phyloP scores from a whole-genome alignment of 2,113 vertebrate genomes.

The Triplophysa dalaica region DNA sequence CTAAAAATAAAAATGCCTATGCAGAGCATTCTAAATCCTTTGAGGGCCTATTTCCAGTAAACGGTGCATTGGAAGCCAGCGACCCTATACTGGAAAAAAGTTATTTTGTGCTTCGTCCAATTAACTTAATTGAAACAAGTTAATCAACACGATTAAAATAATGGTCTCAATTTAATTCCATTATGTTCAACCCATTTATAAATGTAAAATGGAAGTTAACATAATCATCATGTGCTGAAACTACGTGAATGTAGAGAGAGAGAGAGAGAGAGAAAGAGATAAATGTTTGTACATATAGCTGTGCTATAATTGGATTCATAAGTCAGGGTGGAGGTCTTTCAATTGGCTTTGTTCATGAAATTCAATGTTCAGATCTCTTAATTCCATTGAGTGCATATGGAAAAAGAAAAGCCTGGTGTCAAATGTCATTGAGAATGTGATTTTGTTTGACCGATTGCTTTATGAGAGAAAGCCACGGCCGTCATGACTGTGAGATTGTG shows the following conservation, averaged over 20 bases:
- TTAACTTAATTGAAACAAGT: too few relatives aligned
- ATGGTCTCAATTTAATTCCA: too few relatives aligned
- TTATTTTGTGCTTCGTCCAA: too few relatives aligned
- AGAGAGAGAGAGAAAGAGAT: background rate
- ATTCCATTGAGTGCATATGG: constrained; percentile 63
- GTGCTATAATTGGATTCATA: constrained; percentile 39
- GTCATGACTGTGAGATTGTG: background rate
- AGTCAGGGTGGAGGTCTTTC: constrained; percentile 41
- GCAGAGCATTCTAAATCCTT: too few relatives aligned
- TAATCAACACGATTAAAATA: too few relatives aligned
- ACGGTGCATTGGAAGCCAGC: too few relatives aligned
- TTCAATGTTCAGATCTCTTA: constrained; percentile 50
- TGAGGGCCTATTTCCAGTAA: too few relatives aligned
- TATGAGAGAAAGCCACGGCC: constrained; percentile 45
- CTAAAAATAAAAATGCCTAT: too few relatives aligned
- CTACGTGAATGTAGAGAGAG: background rate
- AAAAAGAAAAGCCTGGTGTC: constrained; percentile 62
- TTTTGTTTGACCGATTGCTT: constrained; percentile 60
- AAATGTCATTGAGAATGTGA: constrained; percentile 63
- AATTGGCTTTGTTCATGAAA: constrained; percentile 32
- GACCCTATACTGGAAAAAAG: too few relatives aligned
- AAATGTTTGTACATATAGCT: constrained; percentile 4
- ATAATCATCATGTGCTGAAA: too few relatives aligned
- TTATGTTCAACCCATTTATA: too few relatives aligned
- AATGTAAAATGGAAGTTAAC: too few relatives aligned